Evolutionary conservation across 2,888 invertebrate genomes (phyloP), one percentile per base, ranked within the genome.

Genomic region (Xylota sylvarum): DNA sequence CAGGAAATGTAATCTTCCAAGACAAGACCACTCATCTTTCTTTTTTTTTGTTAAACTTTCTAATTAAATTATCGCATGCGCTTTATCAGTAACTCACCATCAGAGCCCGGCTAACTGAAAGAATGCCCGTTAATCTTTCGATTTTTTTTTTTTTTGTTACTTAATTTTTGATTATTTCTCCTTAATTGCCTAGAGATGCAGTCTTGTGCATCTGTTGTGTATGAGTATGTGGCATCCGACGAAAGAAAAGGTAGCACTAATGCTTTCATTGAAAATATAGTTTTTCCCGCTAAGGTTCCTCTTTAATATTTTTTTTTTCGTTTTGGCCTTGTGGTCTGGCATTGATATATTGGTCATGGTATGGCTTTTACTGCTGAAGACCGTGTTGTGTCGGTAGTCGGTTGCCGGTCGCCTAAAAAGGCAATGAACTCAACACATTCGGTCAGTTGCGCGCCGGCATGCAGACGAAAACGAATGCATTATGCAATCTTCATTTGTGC

Each of bases 291-390:
- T 35, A 43, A 70, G 32, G 48, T 48, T 40, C 52, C 43, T 37
- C 35, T 10, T 19, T 46, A 17, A 0, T 0, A 1, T 60, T 64
- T 12, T 56, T 14, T 5, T 58, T 12, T 10, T 35, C 30, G 27
- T 56, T 23, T 37, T 65, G 35, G 55, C 60, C 76, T 77, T 77
- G 35, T 72, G 78, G 78, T 67, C 65, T 86, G 82, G 82, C 86
- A 86, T 86, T 86, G 86, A 86, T 86, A 86, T 82, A 86, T 86
- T 86, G 86, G 86, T 82, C 82, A 86, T 86, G 86, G 40, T 86
- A 40, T 86, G 73, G 72, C 67, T 78, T 86, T 86, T 77, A 77
- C 73, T 86, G 65, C 72, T 43, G 65, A 65, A 80, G 43, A 43
- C 72, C 58, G 37, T 67, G 65, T 60, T 46, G 73, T 40, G n/a